Percentiles rank a stretch among this genome's conserved stretches.
These are phyloP conservation scores for Gobionotothen gibberifrons DNA, from an alignment of 2,797 vertebrate genomes.

Conservation along the genomic window DNA sequence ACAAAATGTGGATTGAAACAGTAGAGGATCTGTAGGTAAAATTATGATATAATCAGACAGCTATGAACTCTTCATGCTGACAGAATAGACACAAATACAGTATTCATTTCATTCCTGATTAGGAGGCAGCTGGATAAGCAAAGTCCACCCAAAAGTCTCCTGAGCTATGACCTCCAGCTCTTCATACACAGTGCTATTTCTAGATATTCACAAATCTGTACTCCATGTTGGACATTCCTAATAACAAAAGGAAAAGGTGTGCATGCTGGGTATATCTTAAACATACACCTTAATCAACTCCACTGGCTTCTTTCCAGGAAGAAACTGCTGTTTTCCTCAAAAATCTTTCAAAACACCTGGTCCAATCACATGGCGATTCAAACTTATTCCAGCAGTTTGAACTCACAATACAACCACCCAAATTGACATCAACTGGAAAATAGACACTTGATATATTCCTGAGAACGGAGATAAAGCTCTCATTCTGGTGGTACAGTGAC, in stretches of 20 bases:
- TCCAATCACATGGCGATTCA: background rate
- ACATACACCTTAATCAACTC: too few relatives aligned
- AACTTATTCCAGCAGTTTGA: background rate
- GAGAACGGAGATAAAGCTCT: background rate
- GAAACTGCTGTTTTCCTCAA: background rate
- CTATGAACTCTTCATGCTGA: background rate
- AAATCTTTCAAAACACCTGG: background rate
- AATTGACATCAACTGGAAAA: background rate
- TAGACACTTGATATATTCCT: background rate
- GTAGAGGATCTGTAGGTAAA: slow-evolving; percentile 25
- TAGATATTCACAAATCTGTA: background rate
- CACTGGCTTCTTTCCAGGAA: background rate
- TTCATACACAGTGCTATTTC: background rate
- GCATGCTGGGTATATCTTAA: too few relatives aligned
- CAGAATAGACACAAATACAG: background rate
- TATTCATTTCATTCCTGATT: background rate
- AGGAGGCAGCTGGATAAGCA: background rate
- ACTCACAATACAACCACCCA: background rate
- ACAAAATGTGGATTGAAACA: slow-evolving; percentile 28
- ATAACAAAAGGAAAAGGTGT: too few relatives aligned
- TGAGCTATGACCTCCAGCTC: background rate
- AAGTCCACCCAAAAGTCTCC: background rate
- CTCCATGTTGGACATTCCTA: background rate
- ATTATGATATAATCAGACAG: slow-evolving; percentile 16
- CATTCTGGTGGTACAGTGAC: background rate